These are phyloP conservation scores for Eupithecia exiguata DNA, from an alignment of 2,888 invertebrate species.

Conservation along the genomic window DNA sequence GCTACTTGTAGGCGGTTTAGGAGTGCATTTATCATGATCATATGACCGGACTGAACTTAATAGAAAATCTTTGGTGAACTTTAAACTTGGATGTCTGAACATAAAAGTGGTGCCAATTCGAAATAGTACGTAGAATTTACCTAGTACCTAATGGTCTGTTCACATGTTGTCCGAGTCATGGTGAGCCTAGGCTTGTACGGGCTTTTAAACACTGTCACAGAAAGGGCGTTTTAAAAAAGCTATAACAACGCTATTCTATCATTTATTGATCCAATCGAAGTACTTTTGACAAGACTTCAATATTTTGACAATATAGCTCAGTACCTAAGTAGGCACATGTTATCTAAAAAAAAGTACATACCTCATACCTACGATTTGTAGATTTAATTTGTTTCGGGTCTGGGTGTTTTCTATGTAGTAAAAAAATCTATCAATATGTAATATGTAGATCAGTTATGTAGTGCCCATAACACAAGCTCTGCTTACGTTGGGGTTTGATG, in stretches of 20 bases:
- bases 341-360: no score
- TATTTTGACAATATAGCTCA: neutral
- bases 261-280: neutral
- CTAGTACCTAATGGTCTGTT: neutral
- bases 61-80: constrained; percentile 7
- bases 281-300: neutral
- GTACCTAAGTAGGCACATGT: neutral
- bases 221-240: neutral
- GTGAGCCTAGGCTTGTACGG: neutral
- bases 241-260: neutral
- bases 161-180: neutral
- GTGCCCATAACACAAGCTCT: no score
- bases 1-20: constrained; percentile 63
- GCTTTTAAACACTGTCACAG: neutral
- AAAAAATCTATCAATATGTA: no score
- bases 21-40: constrained; percentile 63
- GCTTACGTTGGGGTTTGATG: no score
- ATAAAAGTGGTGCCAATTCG: neutral
- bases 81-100: neutral
- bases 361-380: no score
- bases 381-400: no score
- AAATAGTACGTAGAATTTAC: neutral
- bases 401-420: no score
- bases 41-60: constrained; percentile 42
- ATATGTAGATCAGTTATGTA: no score